phyloP scores from a whole-genome alignment of 2,888 invertebrate species.

The Tinea pellionella region DNA sequence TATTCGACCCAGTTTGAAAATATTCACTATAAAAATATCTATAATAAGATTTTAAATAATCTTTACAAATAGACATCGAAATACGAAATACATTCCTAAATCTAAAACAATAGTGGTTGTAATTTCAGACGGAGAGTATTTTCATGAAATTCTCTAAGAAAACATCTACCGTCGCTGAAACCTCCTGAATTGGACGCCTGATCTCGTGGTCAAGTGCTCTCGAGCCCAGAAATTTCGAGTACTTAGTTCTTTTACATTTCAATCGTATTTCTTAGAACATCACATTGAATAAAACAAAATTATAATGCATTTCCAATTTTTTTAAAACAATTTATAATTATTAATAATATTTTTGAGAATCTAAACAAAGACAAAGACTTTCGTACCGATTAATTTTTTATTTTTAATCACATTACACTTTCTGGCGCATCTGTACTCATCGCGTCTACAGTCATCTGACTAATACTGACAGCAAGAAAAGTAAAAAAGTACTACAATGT shows the following conservation, averaged over 20 bases:
- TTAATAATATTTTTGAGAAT: no score
- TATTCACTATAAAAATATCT: neutral
- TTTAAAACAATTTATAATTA: neutral
- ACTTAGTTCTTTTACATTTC: slow-evolving; percentile 16
- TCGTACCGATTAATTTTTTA: no score
- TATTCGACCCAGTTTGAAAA: neutral
- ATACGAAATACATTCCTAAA: neutral
- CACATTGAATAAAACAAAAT: slow-evolving; percentile 2
- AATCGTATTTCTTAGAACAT: neutral
- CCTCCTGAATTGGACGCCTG: slow-evolving; percentile 24
- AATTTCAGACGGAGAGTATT: neutral
- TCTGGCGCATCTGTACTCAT: no score
- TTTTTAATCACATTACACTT: no score
- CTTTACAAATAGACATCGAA: neutral
- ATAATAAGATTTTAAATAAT: neutral
- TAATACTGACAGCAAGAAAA: no score
- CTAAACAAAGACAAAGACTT: no score
- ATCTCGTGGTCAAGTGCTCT: slow-evolving; percentile 22
- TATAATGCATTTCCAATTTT: neutral
- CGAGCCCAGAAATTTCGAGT: slow-evolving; percentile 26
- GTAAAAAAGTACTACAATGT: neutral
- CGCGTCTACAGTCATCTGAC: no score
- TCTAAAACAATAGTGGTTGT: neutral
- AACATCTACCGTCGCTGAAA: slow-evolving; percentile 9
- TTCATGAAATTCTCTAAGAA: slow-evolving; percentile 5